Conservation (phyloP, 1,140 invertebrate genomes). For the Eubasilissa regina region DNA sequence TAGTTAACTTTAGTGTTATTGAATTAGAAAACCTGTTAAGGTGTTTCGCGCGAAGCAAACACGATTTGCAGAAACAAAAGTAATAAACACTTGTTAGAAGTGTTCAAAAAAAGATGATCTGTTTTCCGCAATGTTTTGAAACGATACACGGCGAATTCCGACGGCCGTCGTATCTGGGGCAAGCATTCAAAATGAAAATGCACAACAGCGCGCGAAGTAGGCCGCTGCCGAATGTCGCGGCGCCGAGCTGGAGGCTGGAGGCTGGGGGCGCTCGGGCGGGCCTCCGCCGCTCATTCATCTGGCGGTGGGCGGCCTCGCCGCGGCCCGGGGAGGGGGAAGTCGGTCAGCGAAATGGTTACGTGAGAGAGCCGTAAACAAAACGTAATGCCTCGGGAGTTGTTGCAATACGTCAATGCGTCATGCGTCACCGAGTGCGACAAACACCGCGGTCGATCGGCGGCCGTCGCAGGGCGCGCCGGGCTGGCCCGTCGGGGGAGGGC, state of each 20-base stretch:
- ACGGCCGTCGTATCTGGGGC: conserved; percentile 37
- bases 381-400: conserved; percentile 41
- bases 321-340: conserved; percentile 59
- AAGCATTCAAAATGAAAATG: conserved; percentile 39
- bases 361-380: conserved; percentile 52
- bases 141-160: conserved; percentile 20
- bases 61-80: no score
- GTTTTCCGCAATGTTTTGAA: no score
- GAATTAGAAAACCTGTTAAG: no score
- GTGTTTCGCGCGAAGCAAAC: no score
- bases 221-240: conserved; percentile 42
- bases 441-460: not conserved
- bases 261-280: conserved; percentile 26
- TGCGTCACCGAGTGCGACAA: conserved; percentile 36
- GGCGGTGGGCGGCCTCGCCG: conserved; percentile 39
- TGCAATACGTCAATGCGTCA: conserved; percentile 43
- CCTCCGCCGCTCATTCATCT: conserved; percentile 44
- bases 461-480: not conserved
- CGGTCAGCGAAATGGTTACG: conserved; percentile 61
- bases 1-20: no score
- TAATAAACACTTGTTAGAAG: no score
- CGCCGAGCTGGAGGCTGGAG: not conserved
- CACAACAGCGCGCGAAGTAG: conserved; percentile 35
- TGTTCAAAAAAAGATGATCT: no score
- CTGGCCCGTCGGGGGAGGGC: no score